Conservation (phyloP, 64 coral and sea anemone genomes). For the Platygyra sinensis region DNA sequence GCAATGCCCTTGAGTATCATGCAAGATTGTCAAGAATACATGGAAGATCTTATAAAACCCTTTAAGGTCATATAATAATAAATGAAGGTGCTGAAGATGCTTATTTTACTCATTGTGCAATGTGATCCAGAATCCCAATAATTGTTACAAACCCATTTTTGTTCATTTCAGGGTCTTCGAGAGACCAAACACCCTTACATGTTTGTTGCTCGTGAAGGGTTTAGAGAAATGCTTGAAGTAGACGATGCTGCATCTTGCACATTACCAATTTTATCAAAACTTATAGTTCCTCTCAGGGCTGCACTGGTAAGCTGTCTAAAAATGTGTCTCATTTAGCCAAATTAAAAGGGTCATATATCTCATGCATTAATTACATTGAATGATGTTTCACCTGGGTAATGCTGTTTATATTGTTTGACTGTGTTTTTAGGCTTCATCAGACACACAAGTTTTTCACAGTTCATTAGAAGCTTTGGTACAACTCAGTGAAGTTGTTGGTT, state of each 20-base stretch:
- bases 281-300: constrained; percentile 81
- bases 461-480: constrained; percentile 85
- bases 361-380: not conserved
- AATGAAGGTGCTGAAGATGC: too few species aligned
- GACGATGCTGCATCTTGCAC: constrained; percentile 76
- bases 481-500: constrained; percentile 76
- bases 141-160: not conserved
- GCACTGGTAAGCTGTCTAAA: constrained; percentile 58
- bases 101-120: too few species aligned
- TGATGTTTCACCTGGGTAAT: not conserved
- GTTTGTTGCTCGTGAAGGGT: constrained; percentile 96
- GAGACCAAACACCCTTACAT: constrained; percentile 96
- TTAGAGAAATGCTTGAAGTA: constrained; percentile 84
- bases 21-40: too few species aligned
- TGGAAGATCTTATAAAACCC: too few species aligned
- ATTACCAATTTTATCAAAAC: constrained; percentile 73
- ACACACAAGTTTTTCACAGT: constrained; percentile 78
- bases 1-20: too few species aligned
- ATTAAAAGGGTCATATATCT: too few species aligned
- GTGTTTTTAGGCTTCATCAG: constrained; percentile 64
- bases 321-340: too few species aligned
- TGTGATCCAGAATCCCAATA: too few species aligned
- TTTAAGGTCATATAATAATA: too few species aligned
- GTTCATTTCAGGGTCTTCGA: constrained; percentile 65
- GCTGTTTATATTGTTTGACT: not conserved